A percentile compares a stretch with the other conserved stretches of the same genome.
Conservation (phyloP, 2,888 invertebrate genomes). For the Lamproptera curius region DNA sequence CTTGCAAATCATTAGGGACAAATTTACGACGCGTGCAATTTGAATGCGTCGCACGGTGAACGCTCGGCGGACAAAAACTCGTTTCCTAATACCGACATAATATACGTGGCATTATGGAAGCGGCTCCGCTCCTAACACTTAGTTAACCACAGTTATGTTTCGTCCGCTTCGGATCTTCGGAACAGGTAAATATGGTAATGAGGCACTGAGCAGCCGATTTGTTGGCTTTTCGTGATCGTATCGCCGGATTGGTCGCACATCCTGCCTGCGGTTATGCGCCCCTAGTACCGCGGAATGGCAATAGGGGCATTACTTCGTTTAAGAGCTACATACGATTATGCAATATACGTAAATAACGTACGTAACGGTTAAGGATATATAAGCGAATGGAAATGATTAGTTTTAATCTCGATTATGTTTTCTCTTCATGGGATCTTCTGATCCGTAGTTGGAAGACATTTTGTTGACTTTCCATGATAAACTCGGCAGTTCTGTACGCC, state of each 20-base stretch:
- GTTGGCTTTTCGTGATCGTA: constrained; percentile 22
- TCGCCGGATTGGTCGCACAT: constrained; percentile 18
- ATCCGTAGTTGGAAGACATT: too few relatives aligned
- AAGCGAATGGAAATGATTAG: background rate
- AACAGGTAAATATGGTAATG: constrained; percentile 23
- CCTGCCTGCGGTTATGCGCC: constrained; percentile 5
- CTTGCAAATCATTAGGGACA: background rate
- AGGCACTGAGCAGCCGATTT: constrained; percentile 19
- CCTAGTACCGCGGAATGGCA: constrained; percentile 8
- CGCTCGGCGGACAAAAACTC: constrained; percentile 9
- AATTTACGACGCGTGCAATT: background rate
- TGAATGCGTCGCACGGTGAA: background rate
- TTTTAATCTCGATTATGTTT: background rate
- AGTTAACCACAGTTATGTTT: constrained; percentile 19
- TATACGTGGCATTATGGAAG: constrained; percentile 16
- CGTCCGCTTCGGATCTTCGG: constrained; percentile 17
- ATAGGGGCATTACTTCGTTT: constrained; percentile 12
- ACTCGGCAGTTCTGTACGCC: background rate
- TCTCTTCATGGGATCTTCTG: too few relatives aligned
- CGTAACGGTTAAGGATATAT: background rate
- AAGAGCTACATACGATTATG: constrained; percentile 4
- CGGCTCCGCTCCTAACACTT: constrained; percentile 19
- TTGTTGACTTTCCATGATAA: too few relatives aligned
- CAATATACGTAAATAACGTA: background rate
- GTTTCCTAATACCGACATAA: constrained; percentile 14